These are phyloP conservation scores for Tretioscincus oriximinensis DNA, from an alignment of 2,113 vertebrate genomes.

Conservation along the genomic window DNA sequence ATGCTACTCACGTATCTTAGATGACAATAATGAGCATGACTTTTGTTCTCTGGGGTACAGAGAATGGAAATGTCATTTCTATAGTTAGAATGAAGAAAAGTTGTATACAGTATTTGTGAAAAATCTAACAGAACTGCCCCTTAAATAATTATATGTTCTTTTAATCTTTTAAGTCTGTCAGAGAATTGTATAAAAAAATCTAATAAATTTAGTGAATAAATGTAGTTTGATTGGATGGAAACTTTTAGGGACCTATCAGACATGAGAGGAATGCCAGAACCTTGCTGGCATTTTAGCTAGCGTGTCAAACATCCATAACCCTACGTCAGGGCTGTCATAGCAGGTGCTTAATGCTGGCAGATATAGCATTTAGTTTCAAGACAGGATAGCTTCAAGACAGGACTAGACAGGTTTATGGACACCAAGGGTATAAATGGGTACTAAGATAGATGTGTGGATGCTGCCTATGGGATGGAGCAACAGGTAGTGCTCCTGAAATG, in stretches of 20 bases:
- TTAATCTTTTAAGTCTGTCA: background rate
- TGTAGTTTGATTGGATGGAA: background rate
- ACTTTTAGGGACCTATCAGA: background rate
- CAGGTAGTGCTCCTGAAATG: no score
- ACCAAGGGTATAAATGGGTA: no score
- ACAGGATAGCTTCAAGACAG: no score
- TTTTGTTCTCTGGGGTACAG: constrained; percentile 4
- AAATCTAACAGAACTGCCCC: background rate
- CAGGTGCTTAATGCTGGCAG: no score
- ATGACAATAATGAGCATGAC: background rate
- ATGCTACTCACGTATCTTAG: constrained; percentile 1
- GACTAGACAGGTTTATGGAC: no score
- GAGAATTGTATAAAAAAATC: background rate
- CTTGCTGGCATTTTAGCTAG: no score
- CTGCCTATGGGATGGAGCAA: no score
- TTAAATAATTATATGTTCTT: constrained; percentile 17
- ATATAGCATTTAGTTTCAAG: no score
- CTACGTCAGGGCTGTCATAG: no score
- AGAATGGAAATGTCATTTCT: constrained; percentile 1
- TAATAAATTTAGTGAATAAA: background rate
- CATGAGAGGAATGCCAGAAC: no score
- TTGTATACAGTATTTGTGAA: background rate
- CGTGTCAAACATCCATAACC: no score
- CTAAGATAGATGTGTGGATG: no score
- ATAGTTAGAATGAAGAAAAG: background rate